A percentile compares a stretch with the other conserved stretches of the same genome.
These are phyloP conservation scores for Vireo altiloquus DNA, from an alignment of 2,113 vertebrate species.

Conservation along the genomic window DNA sequence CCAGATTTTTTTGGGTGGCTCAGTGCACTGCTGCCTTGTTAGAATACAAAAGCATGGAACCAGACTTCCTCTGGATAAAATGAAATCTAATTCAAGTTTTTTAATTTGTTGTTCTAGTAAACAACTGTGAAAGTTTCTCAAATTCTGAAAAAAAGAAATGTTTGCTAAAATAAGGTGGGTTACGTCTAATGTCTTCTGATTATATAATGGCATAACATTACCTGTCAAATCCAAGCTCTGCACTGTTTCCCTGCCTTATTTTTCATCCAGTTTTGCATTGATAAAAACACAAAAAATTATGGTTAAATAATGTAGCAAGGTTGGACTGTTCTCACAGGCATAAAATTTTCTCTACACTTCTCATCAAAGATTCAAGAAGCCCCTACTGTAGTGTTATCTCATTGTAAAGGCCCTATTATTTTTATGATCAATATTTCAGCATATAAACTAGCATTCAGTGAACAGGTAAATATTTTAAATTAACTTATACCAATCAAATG, in stretches of 20 bases:
- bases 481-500: not conserved
- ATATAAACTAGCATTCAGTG: not conserved
- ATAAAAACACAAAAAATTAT: not conserved
- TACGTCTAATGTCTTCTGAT: not conserved
- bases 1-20: not conserved
- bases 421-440: not conserved
- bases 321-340: not conserved
- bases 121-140: not conserved
- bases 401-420: not conserved
- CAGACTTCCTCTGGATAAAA: not conserved
- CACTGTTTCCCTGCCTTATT: not conserved
- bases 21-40: not conserved
- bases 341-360: not conserved
- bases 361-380: not conserved
- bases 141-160: not conserved
- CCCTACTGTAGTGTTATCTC: not conserved
- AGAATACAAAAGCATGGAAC: not conserved
- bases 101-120: not conserved
- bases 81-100: not conserved
- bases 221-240: not conserved
- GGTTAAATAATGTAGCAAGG: not conserved
- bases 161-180: not conserved
- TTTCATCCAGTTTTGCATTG: not conserved
- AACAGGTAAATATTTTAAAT: not conserved
- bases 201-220: not conserved